A percentile compares a stretch with the other conserved stretches of the same genome.
phyloP scores from a whole-genome alignment of 2,888 invertebrate genomes.

The Mimachlamys varia region DNA sequence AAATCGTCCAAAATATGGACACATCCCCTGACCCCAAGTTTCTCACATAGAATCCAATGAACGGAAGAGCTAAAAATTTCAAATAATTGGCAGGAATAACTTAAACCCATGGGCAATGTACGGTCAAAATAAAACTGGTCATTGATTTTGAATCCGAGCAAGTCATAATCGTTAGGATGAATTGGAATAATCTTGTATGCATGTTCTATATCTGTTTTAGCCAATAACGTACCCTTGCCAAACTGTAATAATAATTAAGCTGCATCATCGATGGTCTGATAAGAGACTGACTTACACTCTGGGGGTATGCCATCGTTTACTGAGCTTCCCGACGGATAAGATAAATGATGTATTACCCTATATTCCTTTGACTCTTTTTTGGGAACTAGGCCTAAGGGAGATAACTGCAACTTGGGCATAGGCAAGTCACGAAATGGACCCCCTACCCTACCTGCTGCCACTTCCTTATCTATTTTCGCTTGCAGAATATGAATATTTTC shows the following conservation, averaged over 20 bases:
- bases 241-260: not conserved
- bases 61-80: constrained; percentile 46
- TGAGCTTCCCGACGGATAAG: not conserved
- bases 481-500: not conserved
- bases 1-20: constrained; percentile 48
- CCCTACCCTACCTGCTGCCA: not conserved
- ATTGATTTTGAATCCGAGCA: constrained; percentile 38
- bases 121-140: constrained; percentile 40
- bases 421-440: not conserved
- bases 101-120: constrained; percentile 45
- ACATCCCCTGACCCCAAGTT: constrained; percentile 30
- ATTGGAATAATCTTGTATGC: constrained; percentile 44
- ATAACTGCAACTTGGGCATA: not conserved
- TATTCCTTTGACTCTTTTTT: not conserved
- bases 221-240: not conserved
- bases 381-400: not conserved
- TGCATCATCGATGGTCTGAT: constrained; percentile 46
- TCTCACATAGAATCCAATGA: constrained; percentile 39
- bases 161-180: constrained; percentile 28
- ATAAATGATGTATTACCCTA: not conserved
- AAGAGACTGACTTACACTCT: constrained; percentile 23
- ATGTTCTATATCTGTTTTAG: constrained; percentile 44
- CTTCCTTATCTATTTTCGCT: not conserved
- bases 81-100: constrained; percentile 41
- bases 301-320: not conserved